Evolutionary conservation across 2,113 vertebrate species (phyloP).

Genomic region (Marmota flaviventris): DNA sequence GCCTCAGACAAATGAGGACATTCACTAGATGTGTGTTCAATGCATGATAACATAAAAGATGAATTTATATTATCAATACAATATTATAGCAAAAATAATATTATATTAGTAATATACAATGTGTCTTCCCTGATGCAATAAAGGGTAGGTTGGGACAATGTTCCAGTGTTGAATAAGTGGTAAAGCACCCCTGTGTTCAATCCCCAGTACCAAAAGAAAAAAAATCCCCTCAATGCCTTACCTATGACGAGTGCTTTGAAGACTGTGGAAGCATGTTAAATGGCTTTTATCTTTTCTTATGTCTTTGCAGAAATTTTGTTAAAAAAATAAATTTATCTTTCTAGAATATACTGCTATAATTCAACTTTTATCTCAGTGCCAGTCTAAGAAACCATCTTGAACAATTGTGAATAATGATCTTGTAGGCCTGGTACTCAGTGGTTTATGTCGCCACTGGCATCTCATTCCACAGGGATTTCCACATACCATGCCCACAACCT

Average conservation of each 20-base stretch:
- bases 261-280: not conserved
- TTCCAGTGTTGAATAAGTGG: not conserved
- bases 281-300: conserved; percentile 22
- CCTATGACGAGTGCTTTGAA: not conserved
- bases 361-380: conserved; percentile 35
- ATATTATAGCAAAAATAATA: not conserved
- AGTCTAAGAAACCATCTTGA: conserved; percentile 36
- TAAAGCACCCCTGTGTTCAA: too few species aligned
- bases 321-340: conserved; percentile 39
- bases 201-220: too few species aligned
- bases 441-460: not conserved
- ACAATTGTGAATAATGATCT: conserved; percentile 43
- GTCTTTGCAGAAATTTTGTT: conserved; percentile 35
- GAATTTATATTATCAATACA: not conserved
- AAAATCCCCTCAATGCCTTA: not conserved
- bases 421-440: not conserved
- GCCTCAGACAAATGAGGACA: not conserved
- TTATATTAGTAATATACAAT: not conserved
- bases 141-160: not conserved
- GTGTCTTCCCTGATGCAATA: not conserved
- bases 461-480: not conserved
- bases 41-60: not conserved
- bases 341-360: not conserved
- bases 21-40: not conserved
- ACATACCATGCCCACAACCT: not conserved